These are phyloP conservation scores for Characodon lateralis DNA, from an alignment of 2,797 vertebrate genomes.

Conservation along the genomic window DNA sequence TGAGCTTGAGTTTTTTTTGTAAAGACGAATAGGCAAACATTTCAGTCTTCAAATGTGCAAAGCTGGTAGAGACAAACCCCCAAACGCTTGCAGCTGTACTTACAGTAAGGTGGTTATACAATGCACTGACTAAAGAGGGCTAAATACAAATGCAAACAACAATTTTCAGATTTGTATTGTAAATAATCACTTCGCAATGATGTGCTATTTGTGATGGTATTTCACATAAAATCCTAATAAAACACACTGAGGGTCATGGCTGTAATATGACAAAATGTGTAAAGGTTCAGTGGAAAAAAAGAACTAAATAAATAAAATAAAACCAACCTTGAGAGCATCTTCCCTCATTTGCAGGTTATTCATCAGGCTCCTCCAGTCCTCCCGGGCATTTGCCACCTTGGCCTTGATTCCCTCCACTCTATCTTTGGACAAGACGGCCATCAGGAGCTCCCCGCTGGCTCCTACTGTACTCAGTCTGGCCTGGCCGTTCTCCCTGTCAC, in stretches of 20 bases:
- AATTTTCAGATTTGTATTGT: not conserved
- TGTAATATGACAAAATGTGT: too few species aligned
- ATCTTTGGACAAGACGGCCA: constrained; percentile 86
- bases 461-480: constrained; percentile 87
- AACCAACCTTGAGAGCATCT: constrained; percentile 86
- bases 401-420: constrained; percentile 84
- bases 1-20: not conserved
- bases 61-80: not conserved
- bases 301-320: constrained; percentile 22
- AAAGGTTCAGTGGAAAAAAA: too few species aligned
- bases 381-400: constrained; percentile 85
- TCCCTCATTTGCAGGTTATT: constrained; percentile 89
- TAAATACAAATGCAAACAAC: not conserved
- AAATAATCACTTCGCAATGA: not conserved
- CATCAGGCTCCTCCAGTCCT: constrained; percentile 93
- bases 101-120: not conserved
- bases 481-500: constrained; percentile 92
- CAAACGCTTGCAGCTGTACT: not conserved
- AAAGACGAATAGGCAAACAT: not conserved
- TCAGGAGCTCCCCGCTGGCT: constrained; percentile 90
- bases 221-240: too few species aligned
- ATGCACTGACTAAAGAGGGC: not conserved
- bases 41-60: not conserved
- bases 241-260: too few species aligned
- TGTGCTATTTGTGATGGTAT: too few species aligned